phyloP scores from a whole-genome alignment of 2,888 invertebrate species.

The Mythimna impura region DNA sequence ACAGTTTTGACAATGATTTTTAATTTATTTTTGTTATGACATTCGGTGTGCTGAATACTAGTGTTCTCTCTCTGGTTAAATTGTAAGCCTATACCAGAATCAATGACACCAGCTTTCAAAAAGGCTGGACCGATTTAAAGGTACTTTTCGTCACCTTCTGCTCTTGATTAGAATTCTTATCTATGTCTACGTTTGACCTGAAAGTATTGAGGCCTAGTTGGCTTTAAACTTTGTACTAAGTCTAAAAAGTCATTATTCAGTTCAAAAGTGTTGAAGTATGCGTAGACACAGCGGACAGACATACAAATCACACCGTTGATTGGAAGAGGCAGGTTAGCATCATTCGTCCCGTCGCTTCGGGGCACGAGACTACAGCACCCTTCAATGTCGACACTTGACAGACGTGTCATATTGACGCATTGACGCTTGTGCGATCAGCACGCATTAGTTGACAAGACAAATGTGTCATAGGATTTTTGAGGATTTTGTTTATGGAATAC shows the following conservation, averaged over 20 bases:
- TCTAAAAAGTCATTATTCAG: neutral
- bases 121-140: neutral
- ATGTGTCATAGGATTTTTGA: neutral
- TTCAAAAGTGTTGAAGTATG: conserved; percentile 27
- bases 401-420: conserved; percentile 21
- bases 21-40: conserved; percentile 19
- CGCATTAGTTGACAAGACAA: conserved; percentile 1
- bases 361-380: conserved; percentile 41
- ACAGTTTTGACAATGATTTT: conserved; percentile 29
- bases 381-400: conserved; percentile 25
- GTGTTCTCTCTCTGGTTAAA: neutral
- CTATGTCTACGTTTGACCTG: neutral
- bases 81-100: neutral
- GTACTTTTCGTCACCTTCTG: neutral
- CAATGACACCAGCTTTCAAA: neutral
- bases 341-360: conserved; percentile 36
- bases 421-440: conserved; percentile 11
- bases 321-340: conserved; percentile 45
- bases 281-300: conserved; percentile 1
- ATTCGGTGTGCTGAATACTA: neutral
- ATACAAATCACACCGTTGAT: conserved; percentile 39
- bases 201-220: no score
- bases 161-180: neutral
- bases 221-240: neutral
- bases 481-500: neutral